Percentiles rank a stretch among this genome's conserved stretches.
Conservation (phyloP, 2,113 vertebrate genomes). For the Orthonyx spaldingii region DNA sequence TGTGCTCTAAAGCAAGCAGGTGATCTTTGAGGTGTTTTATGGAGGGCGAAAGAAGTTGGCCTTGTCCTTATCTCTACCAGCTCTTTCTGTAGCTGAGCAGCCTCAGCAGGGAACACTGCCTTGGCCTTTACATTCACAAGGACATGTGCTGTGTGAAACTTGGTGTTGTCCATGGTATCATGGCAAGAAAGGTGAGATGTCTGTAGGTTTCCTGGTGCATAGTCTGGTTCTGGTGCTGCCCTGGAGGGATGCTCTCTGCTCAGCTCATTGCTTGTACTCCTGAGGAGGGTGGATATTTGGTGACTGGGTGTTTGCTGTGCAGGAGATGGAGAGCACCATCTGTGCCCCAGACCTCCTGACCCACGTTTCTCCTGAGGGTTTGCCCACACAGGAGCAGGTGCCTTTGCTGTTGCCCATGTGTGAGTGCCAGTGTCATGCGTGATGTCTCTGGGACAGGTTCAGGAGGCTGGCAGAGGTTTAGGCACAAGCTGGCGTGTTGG, state of each 20-base stretch:
- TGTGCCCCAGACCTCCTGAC: neutral
- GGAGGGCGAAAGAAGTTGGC: neutral
- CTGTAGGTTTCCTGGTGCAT: neutral
- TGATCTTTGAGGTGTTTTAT: neutral
- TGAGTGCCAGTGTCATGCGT: fast-evolving
- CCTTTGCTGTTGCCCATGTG: neutral
- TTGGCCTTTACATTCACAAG: neutral
- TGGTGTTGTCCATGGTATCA: neutral
- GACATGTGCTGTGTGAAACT: neutral
- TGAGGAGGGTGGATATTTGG: neutral
- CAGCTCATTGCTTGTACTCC: neutral
- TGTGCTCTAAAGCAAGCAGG: neutral
- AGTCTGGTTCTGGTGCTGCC: neutral
- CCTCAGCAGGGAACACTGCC: neutral
- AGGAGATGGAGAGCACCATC: neutral
- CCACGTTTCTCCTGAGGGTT: neutral
- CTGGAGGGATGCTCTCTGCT: neutral
- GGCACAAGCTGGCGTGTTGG: neutral
- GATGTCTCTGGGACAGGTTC: neutral
- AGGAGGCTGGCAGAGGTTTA: neutral
- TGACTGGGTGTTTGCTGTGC: neutral
- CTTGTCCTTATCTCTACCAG: fast-evolving
- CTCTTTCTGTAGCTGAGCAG: neutral
- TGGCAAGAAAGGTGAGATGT: neutral
- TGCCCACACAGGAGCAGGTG: neutral